phyloP scores from a whole-genome alignment of 1,140 invertebrate genomes.

The Temnothorax curvispinosus region DNA sequence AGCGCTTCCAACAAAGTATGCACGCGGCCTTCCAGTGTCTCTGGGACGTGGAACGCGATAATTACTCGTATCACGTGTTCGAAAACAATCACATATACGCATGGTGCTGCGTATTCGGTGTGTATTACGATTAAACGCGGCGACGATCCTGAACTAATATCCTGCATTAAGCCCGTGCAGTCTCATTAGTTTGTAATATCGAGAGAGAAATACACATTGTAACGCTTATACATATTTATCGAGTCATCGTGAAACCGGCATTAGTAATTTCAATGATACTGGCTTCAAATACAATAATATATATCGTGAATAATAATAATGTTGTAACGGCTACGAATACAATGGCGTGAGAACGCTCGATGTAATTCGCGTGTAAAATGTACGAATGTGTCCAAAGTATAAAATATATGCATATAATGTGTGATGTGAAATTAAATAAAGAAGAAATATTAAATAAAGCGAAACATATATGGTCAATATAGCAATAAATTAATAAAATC shows the following conservation, averaged over 20 bases:
- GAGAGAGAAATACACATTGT: slow-evolving; percentile 41
- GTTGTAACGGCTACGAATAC: background rate
- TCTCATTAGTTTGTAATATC: slow-evolving; percentile 52
- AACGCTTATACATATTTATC: slow-evolving; percentile 53
- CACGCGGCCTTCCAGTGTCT: slow-evolving; percentile 69
- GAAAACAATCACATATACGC: slow-evolving; percentile 74
- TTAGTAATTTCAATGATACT: slow-evolving; percentile 40
- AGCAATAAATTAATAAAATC: background rate
- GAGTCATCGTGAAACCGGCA: slow-evolving; percentile 30
- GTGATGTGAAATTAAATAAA: slow-evolving; percentile 13
- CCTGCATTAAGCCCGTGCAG: background rate
- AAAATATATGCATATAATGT: background rate
- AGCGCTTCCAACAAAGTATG: slow-evolving; percentile 71
- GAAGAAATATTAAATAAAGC: background rate
- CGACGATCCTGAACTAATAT: slow-evolving; percentile 28
- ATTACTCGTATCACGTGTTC: slow-evolving; percentile 77
- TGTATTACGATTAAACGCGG: slow-evolving; percentile 71
- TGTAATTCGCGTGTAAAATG: slow-evolving; percentile 27
- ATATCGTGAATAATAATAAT: slow-evolving; percentile 23
- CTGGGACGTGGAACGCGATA: slow-evolving; percentile 74
- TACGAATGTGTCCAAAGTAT: slow-evolving; percentile 2
- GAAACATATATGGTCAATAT: background rate
- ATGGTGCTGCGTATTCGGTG: slow-evolving; percentile 68
- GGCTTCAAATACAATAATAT: background rate
- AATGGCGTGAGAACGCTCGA: background rate